Evolutionary conservation across 1,140 invertebrate genomes (phyloP), one percentile per base, ranked within the genome.

Genomic region (Teleogryllus occipitalis): DNA sequence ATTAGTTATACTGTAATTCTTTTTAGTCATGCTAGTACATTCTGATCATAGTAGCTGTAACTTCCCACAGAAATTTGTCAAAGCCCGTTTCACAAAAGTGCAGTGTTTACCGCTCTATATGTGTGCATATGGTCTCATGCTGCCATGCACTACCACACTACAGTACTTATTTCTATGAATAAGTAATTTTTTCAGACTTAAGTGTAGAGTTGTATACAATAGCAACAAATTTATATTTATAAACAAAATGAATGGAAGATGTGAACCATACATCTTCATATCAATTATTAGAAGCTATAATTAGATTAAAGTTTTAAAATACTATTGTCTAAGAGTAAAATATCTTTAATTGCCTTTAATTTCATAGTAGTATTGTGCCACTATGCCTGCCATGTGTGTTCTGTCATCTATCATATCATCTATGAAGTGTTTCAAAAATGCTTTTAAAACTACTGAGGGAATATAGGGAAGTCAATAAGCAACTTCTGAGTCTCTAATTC

Each of bases 151-250:
- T 48, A 77, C 75, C 39, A 77, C 47, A 47, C 46, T 77, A 21
- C n/a, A 77, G 75, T 77, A 15, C 46, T 77, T 77, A 77, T 77
- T 77, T 77, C 48, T 77, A 76, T 47, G 47, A 47, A 47, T 47
- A 47, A 77, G 76, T 77, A 48, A 15, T 77, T 39, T 77, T 47
- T 77, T 77, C 46, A 77, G 21, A 47, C 7, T 46, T 47, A 47
- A n/a, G 46, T 49, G 76, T 77, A 77, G 76, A n/a, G 48, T 77
- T 77, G 47, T 77, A 77, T 77, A 77, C 21, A 21, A n/a, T 54
- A 77, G 76, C 48, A 77, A 77, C 3, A 77, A 77, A 77, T 77
- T 77, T 77, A 77, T 77, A 77, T 77, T 77, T 77, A 54, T 77
- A 77, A 77, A 77, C 21, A 10, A 77, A 54, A 15, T 54, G 49